Evolutionary conservation across 2,797 vertebrate species (phyloP).

Genomic region (Poeciliopsis paucimaculata): DNA sequence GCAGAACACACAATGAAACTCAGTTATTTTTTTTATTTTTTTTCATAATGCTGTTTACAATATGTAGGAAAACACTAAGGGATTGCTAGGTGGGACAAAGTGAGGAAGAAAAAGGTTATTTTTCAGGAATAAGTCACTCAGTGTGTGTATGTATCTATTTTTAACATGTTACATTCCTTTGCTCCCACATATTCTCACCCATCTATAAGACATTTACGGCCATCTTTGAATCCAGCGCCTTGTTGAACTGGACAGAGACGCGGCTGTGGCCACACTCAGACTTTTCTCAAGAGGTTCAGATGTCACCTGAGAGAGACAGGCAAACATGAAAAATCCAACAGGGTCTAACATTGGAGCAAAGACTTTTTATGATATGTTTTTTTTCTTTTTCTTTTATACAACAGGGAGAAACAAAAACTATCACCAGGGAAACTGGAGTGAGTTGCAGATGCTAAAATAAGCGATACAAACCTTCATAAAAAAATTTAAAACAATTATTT

Average conservation of each 20-base stretch:
- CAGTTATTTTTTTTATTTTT: conserved; percentile 2
- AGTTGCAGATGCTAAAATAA: conserved; percentile 63
- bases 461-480: conserved; percentile 15
- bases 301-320: conserved; percentile 79
- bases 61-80: conserved; percentile 58
- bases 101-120: conserved; percentile 27
- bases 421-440: conserved; percentile 62
- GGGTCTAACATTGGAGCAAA: conserved; percentile 74
- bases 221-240: conserved; percentile 83
- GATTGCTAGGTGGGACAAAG: conserved; percentile 36
- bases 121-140: conserved; percentile 69
- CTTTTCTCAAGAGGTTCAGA: conserved; percentile 85
- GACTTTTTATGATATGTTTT: conserved; percentile 66
- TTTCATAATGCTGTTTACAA: conserved; percentile 42
- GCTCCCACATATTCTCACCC: conserved; percentile 83
- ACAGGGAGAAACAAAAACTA: conserved; percentile 75
- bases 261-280: conserved; percentile 76
- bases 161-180: conserved; percentile 86
- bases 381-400: conserved; percentile 45
- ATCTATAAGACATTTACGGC: conserved; percentile 86
- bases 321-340: conserved; percentile 81
- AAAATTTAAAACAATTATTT: no score
- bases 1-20: conserved; percentile 60
- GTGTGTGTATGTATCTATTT: conserved; percentile 80
- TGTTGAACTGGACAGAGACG: conserved; percentile 72